Conservation (phyloP, 1,140 invertebrate genomes). For the Cherax destructor region DNA sequence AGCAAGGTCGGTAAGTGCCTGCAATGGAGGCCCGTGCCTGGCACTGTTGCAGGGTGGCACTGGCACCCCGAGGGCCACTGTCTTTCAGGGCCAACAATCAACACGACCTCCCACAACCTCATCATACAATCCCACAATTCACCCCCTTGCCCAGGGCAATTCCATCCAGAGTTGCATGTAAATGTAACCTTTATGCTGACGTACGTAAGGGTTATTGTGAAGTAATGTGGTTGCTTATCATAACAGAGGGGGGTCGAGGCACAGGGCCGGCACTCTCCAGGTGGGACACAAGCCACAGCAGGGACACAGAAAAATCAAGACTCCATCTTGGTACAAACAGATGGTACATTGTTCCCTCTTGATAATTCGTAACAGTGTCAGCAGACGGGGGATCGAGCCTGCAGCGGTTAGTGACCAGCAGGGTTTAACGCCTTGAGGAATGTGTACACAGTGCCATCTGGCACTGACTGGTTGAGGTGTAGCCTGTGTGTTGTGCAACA, state of each 20-base stretch:
- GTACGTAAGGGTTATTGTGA: slow-evolving; percentile 39
- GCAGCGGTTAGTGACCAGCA: no score
- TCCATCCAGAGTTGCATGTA: slow-evolving; percentile 49
- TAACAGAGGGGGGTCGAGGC: background rate
- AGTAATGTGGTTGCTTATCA: slow-evolving; percentile 13
- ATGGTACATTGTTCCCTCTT: no score
- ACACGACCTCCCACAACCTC: slow-evolving; percentile 42
- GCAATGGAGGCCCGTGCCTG: background rate
- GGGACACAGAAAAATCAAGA: no score
- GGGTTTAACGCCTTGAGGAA: no score
- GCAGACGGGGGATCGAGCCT: no score
- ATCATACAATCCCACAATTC: slow-evolving; percentile 63
- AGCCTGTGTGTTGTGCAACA: no score
- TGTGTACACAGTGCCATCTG: no score
- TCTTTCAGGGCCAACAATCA: slow-evolving; percentile 55
- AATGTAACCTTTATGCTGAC: slow-evolving; percentile 49
- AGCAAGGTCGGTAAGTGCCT: background rate
- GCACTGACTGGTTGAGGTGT: no score
- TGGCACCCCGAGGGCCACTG: slow-evolving; percentile 53
- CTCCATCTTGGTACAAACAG: no score
- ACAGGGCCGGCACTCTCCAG: slow-evolving; percentile 11
- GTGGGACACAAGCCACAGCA: no score
- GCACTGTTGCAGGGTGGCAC: slow-evolving; percentile 9
- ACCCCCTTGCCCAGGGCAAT: slow-evolving; percentile 50
- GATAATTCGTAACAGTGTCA: no score